Evolutionary conservation across 2,797 vertebrate genomes (phyloP).

Genomic region (Pelodytes ibericus): DNA sequence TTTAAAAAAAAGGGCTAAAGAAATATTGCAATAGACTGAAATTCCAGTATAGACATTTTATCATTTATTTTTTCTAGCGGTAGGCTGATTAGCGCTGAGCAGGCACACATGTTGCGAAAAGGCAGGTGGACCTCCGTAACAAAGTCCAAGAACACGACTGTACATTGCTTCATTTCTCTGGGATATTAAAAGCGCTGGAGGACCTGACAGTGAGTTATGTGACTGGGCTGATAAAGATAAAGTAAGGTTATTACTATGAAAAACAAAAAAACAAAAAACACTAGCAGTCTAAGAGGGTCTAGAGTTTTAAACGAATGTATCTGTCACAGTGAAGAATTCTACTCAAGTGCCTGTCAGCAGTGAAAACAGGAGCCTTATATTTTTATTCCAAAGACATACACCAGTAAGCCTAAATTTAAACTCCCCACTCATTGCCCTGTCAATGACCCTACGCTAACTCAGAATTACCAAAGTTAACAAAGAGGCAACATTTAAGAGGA

Average conservation of each 20-base stretch:
- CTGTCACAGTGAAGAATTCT: conserved; percentile 28
- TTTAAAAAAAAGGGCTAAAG: too few relatives aligned
- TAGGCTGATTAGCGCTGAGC: too few relatives aligned
- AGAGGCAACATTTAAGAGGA: background rate
- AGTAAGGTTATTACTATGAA: conserved; percentile 9
- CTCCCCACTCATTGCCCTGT: background rate
- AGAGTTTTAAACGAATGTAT: conserved; percentile 10
- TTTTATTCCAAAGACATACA: background rate
- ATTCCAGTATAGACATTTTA: too few relatives aligned
- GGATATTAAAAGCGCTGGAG: background rate
- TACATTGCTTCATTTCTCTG: background rate
- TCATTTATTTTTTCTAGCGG: too few relatives aligned
- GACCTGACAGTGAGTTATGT: conserved; percentile 25
- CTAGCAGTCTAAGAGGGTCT: conserved; percentile 21
- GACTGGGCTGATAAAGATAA: conserved; percentile 31
- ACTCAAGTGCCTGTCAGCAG: conserved; percentile 42
- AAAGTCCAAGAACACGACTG: too few relatives aligned
- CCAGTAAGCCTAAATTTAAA: background rate
- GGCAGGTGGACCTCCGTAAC: too few relatives aligned
- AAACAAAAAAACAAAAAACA: conserved; percentile 19
- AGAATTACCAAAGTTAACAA: background rate
- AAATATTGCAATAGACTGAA: too few relatives aligned
- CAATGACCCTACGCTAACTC: conserved; percentile 8
- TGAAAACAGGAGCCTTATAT: conserved; percentile 25
- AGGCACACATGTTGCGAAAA: too few relatives aligned